Conservation (phyloP, 2,113 vertebrate genomes). For the Eolophus roseicapilla region DNA sequence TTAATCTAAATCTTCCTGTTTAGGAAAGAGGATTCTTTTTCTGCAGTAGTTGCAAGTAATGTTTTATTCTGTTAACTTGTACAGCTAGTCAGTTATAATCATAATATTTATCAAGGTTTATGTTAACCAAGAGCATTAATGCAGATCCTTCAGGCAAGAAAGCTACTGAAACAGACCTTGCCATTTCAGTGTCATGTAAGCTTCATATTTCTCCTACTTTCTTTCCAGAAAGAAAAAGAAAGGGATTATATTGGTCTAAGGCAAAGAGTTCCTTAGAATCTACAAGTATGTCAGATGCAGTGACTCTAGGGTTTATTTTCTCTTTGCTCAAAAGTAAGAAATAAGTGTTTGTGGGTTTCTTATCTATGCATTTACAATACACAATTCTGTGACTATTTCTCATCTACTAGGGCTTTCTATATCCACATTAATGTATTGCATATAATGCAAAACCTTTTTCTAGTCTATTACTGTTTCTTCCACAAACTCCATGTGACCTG, state of each 20-base stretch:
- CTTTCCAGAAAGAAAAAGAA: not conserved
- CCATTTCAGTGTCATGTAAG: not conserved
- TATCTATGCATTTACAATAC: not conserved
- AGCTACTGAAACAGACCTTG: not conserved
- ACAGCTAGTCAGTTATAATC: not conserved
- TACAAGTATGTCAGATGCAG: not conserved
- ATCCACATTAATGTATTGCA: not conserved
- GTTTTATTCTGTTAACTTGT: not conserved
- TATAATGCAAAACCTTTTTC: not conserved
- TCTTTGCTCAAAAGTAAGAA: not conserved
- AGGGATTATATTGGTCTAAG: not conserved
- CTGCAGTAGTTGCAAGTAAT: not conserved
- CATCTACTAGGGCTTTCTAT: not conserved
- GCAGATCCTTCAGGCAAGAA: not conserved
- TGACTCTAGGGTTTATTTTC: not conserved
- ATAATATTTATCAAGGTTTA: not conserved
- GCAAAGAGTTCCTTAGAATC: not conserved
- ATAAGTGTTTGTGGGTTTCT: not conserved
- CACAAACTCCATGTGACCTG: not conserved
- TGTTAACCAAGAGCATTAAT: not conserved
- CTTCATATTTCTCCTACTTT: not conserved
- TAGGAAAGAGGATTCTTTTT: not conserved
- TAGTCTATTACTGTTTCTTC: not conserved
- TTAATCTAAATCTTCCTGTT: not conserved
- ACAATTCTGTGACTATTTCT: not conserved